Evolutionary conservation across 2,797 vertebrate genomes (phyloP).

Genomic region (Sebastiscus albofasciatus): DNA sequence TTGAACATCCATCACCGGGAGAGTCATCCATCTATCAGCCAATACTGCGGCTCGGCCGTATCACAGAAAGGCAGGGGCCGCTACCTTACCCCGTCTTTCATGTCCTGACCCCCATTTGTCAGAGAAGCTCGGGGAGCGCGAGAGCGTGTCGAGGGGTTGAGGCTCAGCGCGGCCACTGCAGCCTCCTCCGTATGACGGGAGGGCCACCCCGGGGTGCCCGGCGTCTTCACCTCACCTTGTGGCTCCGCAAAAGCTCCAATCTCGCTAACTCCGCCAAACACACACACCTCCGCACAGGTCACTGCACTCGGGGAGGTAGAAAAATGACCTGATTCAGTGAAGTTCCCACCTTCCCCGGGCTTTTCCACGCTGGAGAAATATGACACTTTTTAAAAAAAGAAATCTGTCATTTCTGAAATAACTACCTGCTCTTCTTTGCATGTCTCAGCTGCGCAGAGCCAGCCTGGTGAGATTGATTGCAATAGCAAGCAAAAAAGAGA

Average conservation of each 20-base stretch:
- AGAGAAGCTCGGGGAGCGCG: constrained; percentile 34
- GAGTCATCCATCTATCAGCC: constrained; percentile 76
- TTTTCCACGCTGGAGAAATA: constrained; percentile 46
- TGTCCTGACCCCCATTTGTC: constrained; percentile 70
- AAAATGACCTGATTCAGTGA: constrained; percentile 55
- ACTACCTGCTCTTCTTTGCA: constrained; percentile 75
- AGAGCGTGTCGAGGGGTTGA: constrained; percentile 23
- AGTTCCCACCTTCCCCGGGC: constrained; percentile 20
- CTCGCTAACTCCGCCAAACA: background rate
- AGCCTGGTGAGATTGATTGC: constrained; percentile 96
- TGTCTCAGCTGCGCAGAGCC: constrained; percentile 85
- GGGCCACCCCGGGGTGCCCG: constrained; percentile 13
- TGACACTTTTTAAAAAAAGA: constrained; percentile 10
- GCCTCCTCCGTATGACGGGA: constrained; percentile 15
- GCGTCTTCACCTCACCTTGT: constrained; percentile 31
- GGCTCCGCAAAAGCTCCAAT: background rate
- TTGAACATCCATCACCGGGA: constrained; percentile 73
- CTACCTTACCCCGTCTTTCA: constrained; percentile 49
- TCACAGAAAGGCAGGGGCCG: constrained; percentile 55
- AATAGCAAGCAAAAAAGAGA: constrained; percentile 90
- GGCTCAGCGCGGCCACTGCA: constrained; percentile 36
- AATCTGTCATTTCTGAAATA: constrained; percentile 67
- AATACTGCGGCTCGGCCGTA: constrained; percentile 40
- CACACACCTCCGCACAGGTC: constrained; percentile 28
- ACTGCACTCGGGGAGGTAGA: constrained; percentile 23